Evolutionary conservation across 2,113 vertebrate species (phyloP), one percentile per base, ranked within the genome.

Genomic region (Helogale parvula): DNA sequence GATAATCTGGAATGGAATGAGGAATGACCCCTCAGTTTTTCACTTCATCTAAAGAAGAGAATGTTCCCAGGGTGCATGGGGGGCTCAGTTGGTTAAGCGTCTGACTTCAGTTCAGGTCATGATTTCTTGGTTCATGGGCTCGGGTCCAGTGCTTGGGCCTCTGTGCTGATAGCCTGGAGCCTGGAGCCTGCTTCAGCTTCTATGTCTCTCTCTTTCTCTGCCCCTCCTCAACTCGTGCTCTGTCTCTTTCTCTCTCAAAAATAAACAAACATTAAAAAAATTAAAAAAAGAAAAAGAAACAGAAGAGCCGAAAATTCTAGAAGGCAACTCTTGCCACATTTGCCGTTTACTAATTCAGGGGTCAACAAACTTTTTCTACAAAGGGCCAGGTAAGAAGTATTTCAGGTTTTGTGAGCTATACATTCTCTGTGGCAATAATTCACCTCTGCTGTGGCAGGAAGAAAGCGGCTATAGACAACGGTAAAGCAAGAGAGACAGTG

Each of bases 401-500:
- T 57, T 82, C 27, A 17, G 41, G 52, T 16, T 89, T 87, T 72
- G 45, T 77, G 74, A 80, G 27, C 13, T 65, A 50, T 3, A 17
- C 1, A 35, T n/a, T 50, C 27, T 92, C 11, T 88, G n/a, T 14
- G 27, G 29, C 13, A 23, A 76, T 25, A 88, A 60, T 17, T 69
- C 3, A 2, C 7, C 76, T 65, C 45, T 50, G 52, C 54, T 87
- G 15, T 25, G 54, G 7, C 6, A 66, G 54, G 71, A 93, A 10
- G 17, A 86, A 54, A 31, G 21, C 66, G 69, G 23, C 23, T 14
- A 27, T 2, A 69, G 4, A 74, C 29, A 12, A n/a, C 0, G 31
- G 33, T 6, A 54, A 38, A 52, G 57, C 7, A 63, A 41, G 13
- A 0, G 7, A 65, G 16, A 1, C 1, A 23, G 31, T 21, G 2